These are phyloP conservation scores for Grallaria varia DNA, from an alignment of 2,113 vertebrate genomes.

Conservation along the genomic window DNA sequence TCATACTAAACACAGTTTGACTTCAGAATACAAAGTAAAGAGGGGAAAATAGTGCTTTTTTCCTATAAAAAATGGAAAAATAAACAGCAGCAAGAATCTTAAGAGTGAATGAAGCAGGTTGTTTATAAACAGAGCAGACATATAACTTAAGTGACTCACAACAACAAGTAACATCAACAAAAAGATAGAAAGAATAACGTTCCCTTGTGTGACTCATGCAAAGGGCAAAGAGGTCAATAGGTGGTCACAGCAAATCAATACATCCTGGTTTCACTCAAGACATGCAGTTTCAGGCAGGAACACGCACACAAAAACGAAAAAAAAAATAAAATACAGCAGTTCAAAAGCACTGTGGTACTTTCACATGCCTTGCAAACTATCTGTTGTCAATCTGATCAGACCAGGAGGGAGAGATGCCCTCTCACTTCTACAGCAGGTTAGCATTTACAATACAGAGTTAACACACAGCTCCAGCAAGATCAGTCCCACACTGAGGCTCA, in stretches of 20 bases:
- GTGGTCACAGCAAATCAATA: conserved; percentile 37
- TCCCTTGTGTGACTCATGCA: background rate
- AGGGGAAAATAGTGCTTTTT: background rate
- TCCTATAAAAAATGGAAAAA: background rate
- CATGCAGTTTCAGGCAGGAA: background rate
- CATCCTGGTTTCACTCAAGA: conserved; percentile 10
- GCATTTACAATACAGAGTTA: background rate
- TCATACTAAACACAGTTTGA: background rate
- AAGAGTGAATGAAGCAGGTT: background rate
- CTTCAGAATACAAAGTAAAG: background rate
- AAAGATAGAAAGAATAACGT: background rate
- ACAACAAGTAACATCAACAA: background rate
- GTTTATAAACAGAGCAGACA: background rate
- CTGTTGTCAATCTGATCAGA: background rate
- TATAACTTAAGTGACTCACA: background rate
- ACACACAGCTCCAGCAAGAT: background rate
- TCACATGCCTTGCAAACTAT: background rate
- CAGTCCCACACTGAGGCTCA: background rate
- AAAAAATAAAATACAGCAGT: background rate
- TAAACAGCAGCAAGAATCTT: background rate
- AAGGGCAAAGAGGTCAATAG: conserved; percentile 54
- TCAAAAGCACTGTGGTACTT: conserved; percentile 9
- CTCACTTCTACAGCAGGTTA: background rate
- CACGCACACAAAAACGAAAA: too few relatives aligned
- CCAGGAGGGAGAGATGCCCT: background rate